Base-by-base conservation (phyloP, 1,140 invertebrate species). In the Eueides isabella region DNA sequence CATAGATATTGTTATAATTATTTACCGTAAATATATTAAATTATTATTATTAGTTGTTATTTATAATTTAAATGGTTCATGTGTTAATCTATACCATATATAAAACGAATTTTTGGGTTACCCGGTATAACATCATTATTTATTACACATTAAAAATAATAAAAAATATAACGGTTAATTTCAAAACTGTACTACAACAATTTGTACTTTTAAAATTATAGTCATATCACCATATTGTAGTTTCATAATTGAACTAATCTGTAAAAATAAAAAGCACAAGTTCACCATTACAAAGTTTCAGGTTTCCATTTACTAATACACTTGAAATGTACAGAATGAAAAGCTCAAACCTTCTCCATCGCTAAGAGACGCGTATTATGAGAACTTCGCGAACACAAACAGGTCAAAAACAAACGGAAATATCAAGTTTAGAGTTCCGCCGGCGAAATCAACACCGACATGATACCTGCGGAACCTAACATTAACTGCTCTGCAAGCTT, bases 351-450 rank as follows among this genome's bases (percentile, higher is more conserved):
- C 11, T n/a, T n/a, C n/a, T n/a, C 41, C 41, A 14, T n/a, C 16
- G 41, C 35, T 38, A n/a, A 16, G 41, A 9, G 41, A 7, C 5
- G 7, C 5, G 19, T 23, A 55, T 55, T 55, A 14, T 55, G 26
- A 41, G 61, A 69, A 35, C n/a, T 23, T 68, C 44, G 67, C 72
- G n/a, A 71, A 67, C 69, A 70, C 67, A 62, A 74, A 48, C 66
- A 69, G 55, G 38, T 31, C 55, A 64, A 29, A 77, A 67, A 61
- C 62, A 65, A 85, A 80, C 86, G 89, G 89, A 91, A 89, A 89
- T 91, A 89, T 89, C 85, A 82, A 80, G 84, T 88, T 86, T 82
- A 79, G 80, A 84, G 87, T 89, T 88, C 82, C 85, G 83, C 78
- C 84, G 83, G 73, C 72, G 88, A 85, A 88, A 90, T 84, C 75